phyloP scores from a whole-genome alignment of 1,140 invertebrate genomes.

The Parasteatoda tepidariorum region DNA sequence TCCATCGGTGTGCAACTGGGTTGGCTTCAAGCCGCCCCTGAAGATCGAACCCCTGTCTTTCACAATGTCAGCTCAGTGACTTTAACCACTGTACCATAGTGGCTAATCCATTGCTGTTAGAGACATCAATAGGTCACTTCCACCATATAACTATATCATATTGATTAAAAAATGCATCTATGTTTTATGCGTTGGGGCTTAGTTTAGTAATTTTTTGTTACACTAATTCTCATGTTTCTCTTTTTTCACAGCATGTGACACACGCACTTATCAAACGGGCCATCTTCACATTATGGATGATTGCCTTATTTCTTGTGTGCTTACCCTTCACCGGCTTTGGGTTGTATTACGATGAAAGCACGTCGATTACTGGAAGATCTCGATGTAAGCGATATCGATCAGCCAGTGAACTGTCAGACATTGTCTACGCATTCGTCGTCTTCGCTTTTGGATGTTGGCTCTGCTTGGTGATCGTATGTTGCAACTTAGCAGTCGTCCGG shows the following conservation, averaged over 20 bases:
- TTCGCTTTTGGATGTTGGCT: conserved; percentile 80
- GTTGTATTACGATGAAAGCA: conserved; percentile 74
- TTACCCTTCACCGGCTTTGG: conserved; percentile 83
- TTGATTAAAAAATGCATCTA: too few species aligned
- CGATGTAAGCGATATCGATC: conserved; percentile 79
- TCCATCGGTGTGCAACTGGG: too few species aligned
- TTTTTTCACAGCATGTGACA: conserved; percentile 79
- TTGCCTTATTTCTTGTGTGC: conserved; percentile 78
- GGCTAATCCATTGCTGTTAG: too few species aligned
- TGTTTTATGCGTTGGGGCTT: too few species aligned
- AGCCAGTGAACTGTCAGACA: conserved; percentile 75
- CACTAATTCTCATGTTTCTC: not conserved
- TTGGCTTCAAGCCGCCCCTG: too few species aligned
- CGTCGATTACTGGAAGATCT: conserved; percentile 31
- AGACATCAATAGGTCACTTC: too few species aligned
- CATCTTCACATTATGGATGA: conserved; percentile 78
- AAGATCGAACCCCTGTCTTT: too few species aligned
- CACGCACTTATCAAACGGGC: conserved; percentile 79
- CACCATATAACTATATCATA: too few species aligned
- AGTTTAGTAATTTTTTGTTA: not conserved
- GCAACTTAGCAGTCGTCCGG: conserved; percentile 83
- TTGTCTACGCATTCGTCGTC: conserved; percentile 82
- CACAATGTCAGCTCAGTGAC: too few species aligned
- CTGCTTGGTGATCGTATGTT: conserved; percentile 81
- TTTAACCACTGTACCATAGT: too few species aligned